A percentile compares a stretch with the other conserved stretches of the same genome.
These are phyloP conservation scores for Antennarius striatus DNA, from an alignment of 2,113 vertebrate species.

Conservation along the genomic window DNA sequence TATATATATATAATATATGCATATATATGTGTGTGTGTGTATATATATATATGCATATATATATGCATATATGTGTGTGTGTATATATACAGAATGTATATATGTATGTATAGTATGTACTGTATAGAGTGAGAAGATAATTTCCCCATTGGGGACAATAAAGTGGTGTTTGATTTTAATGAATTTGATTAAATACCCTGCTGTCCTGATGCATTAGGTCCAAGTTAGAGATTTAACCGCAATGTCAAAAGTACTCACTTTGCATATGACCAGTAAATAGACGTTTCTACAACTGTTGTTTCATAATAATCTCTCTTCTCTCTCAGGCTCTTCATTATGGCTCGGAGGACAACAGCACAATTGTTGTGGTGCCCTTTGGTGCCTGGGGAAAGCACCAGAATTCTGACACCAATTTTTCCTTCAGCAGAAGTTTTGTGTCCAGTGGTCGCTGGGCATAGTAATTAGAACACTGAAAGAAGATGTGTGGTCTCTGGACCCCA, in stretches of 20 bases:
- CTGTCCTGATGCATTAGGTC: too few species aligned
- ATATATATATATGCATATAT: too few species aligned
- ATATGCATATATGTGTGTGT: too few species aligned
- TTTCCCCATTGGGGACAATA: too few species aligned
- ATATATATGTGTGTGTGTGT: too few species aligned
- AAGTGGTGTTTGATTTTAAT: too few species aligned
- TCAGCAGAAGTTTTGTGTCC: slow-evolving; percentile 94
- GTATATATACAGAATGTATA: too few species aligned
- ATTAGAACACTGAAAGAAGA: background rate
- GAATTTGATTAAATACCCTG: too few species aligned
- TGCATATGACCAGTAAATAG: background rate
- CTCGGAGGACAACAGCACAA: slow-evolving; percentile 93
- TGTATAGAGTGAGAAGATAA: too few species aligned
- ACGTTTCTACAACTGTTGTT: background rate
- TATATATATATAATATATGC: too few species aligned
- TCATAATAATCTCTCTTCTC: background rate
- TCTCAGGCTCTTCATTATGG: slow-evolving; percentile 90
- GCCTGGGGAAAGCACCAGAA: slow-evolving; percentile 95
- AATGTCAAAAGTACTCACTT: background rate
- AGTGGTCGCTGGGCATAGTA: slow-evolving; percentile 92
- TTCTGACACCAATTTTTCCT: slow-evolving; percentile 87
- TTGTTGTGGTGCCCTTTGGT: slow-evolving; percentile 93
- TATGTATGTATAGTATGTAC: too few species aligned
- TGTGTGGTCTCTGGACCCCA: slow-evolving; percentile 34
- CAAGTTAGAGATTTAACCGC: too few species aligned